phyloP scores from a whole-genome alignment of 2,888 invertebrate genomes.

The Meloe dianella region DNA sequence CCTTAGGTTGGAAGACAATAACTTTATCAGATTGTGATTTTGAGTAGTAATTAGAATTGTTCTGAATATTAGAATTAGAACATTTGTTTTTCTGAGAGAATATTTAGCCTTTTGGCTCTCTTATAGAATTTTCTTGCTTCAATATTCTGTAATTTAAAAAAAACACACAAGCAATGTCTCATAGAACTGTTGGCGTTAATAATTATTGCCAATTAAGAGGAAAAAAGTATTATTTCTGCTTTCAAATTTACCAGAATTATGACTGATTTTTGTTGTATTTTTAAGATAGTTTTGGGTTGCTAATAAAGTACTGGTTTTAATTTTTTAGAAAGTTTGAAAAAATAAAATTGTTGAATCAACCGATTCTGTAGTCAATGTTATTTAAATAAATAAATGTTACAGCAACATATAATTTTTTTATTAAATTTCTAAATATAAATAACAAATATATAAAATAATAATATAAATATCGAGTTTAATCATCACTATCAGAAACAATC shows the following conservation, averaged over 20 bases:
- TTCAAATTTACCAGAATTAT: too few species aligned
- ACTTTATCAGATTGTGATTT: conserved; percentile 32
- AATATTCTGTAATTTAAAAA: too few species aligned
- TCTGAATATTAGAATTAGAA: conserved; percentile 5
- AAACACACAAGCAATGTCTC: too few species aligned
- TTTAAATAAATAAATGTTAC: conserved; percentile 41
- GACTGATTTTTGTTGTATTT: conserved; percentile 7
- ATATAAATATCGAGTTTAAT: too few species aligned
- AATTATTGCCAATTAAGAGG: too few species aligned
- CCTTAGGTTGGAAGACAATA: conserved; percentile 41
- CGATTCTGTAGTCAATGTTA: conserved; percentile 40
- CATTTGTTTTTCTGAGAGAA: background rate
- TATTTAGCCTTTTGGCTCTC: too few species aligned
- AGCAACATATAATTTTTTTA: conserved; percentile 22
- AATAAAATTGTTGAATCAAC: conserved; percentile 24
- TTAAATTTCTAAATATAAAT: background rate
- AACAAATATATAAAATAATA: too few species aligned
- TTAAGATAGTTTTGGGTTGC: conserved; percentile 20
- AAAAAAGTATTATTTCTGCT: too few species aligned
- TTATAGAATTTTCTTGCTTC: background rate
- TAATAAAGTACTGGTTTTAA: background rate
- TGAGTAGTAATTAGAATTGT: conserved; percentile 1
- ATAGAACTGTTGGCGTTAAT: too few species aligned
- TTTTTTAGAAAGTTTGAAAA: conserved; percentile 25
- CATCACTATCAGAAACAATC: conserved; percentile 7